Percentiles rank a stretch among this genome's conserved stretches.
These are phyloP conservation scores for Malacoraja senta DNA, from an alignment of 2,797 vertebrate species.

Conservation along the genomic window DNA sequence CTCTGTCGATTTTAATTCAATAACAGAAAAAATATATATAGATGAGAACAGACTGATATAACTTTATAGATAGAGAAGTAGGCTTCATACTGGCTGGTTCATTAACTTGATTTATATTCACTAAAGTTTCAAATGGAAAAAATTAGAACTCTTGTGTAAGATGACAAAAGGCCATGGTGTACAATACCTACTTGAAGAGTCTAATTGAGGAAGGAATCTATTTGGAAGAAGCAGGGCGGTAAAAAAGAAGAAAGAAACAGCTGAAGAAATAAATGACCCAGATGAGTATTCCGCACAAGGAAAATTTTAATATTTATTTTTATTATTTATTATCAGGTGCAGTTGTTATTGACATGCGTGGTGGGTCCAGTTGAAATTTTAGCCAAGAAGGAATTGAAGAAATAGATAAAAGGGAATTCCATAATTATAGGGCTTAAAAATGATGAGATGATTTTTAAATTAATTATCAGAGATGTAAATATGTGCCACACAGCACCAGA, in stretches of 20 bases:
- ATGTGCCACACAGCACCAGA: too few relatives aligned
- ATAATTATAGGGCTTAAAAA: not conserved
- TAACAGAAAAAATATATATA: not conserved
- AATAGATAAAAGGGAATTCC: not conserved
- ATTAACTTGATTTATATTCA: not conserved
- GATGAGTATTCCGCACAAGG: not conserved
- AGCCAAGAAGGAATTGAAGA: not conserved
- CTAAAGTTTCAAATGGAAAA: not conserved
- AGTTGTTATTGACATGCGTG: too few relatives aligned
- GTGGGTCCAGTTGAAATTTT: not conserved
- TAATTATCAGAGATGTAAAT: not conserved
- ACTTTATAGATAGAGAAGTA: not conserved
- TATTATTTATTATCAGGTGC: not conserved
- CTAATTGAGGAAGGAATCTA: not conserved
- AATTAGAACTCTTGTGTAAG: not conserved
- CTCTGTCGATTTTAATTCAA: not conserved
- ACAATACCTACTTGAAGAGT: not conserved
- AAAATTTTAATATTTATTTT: not conserved
- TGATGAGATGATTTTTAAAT: not conserved
- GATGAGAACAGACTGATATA: not conserved
- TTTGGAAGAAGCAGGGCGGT: not conserved
- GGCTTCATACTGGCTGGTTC: not conserved
- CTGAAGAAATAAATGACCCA: not conserved
- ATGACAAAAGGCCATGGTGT: too few relatives aligned
- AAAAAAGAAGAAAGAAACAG: not conserved